Conservation (phyloP, 2,113 vertebrate species). For the Elephantulus edwardii region DNA sequence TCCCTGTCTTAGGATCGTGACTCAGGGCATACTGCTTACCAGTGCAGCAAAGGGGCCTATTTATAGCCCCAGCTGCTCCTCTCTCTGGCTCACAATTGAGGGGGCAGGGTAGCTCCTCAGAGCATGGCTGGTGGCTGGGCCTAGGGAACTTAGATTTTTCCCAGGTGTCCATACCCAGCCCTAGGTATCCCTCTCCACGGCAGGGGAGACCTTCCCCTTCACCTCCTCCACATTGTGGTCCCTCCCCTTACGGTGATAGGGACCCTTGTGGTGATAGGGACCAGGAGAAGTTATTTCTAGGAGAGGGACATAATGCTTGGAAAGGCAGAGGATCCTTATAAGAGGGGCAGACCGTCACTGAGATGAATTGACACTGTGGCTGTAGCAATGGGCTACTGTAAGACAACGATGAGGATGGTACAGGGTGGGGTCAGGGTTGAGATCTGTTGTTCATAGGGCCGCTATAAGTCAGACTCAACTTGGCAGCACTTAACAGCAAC, state of each 20-base stretch:
- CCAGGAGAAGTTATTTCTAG: too few relatives aligned
- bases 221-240: slow-evolving; percentile 88
- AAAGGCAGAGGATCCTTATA: too few relatives aligned
- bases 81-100: not conserved
- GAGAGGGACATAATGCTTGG: too few relatives aligned
- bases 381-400: too few relatives aligned
- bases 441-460: too few relatives aligned
- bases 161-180: not conserved
- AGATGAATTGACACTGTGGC: too few relatives aligned
- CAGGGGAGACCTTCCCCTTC: slow-evolving; percentile 89
- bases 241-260: slow-evolving; percentile 88
- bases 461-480: too few relatives aligned
- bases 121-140: not conserved
- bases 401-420: too few relatives aligned
- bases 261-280: too few relatives aligned
- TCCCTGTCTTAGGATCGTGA: slow-evolving; percentile 22
- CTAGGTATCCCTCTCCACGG: slow-evolving; percentile 82
- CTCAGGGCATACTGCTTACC: slow-evolving; percentile 37
- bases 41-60: slow-evolving; percentile 27
- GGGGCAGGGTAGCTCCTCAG: slow-evolving; percentile 41
- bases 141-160: not conserved
- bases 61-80: slow-evolving; percentile 75
- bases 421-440: too few relatives aligned
- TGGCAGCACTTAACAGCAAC: too few relatives aligned
- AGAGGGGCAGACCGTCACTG: too few relatives aligned